These are phyloP conservation scores for Drosophila rhopaloa DNA, from an alignment of 1,140 invertebrate genomes.

Conservation along the genomic window DNA sequence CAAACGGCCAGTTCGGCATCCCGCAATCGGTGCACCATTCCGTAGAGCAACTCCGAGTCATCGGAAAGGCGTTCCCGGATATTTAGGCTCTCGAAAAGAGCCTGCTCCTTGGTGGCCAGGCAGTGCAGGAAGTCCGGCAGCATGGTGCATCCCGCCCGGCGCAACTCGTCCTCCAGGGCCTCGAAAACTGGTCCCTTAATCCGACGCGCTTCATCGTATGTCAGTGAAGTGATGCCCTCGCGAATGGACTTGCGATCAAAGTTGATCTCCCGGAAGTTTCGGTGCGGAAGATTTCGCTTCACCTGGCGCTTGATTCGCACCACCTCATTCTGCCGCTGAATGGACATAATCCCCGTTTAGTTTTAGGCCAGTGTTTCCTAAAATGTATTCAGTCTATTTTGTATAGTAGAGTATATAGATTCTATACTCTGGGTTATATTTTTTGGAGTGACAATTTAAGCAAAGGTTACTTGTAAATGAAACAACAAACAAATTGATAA, in stretches of 20 bases:
- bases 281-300: constrained; percentile 55
- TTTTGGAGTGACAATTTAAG: not conserved
- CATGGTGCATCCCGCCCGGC: constrained; percentile 50
- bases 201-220: constrained; percentile 40
- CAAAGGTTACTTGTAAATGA: too few species aligned
- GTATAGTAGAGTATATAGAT: not conserved
- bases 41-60: constrained; percentile 48
- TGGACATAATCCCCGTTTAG: constrained; percentile 3
- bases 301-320: constrained; percentile 47
- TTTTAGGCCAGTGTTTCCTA: too few species aligned
- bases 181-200: constrained; percentile 53
- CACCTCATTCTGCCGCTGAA: constrained; percentile 46
- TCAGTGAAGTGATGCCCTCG: constrained; percentile 32
- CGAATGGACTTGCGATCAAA: constrained; percentile 62
- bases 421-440: not conserved
- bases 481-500: too few species aligned
- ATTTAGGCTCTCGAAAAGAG: constrained; percentile 50
- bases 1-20: constrained; percentile 52
- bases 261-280: constrained; percentile 61
- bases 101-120: constrained; percentile 63
- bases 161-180: constrained; percentile 61
- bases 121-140: constrained; percentile 62
- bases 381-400: not conserved
- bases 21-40: constrained; percentile 53
- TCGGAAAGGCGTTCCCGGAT: constrained; percentile 60